Percentiles rank a stretch among this genome's conserved stretches.
Evolutionary conservation across 2,797 vertebrate species (phyloP).

Genomic region (Arvicola amphibius): DNA sequence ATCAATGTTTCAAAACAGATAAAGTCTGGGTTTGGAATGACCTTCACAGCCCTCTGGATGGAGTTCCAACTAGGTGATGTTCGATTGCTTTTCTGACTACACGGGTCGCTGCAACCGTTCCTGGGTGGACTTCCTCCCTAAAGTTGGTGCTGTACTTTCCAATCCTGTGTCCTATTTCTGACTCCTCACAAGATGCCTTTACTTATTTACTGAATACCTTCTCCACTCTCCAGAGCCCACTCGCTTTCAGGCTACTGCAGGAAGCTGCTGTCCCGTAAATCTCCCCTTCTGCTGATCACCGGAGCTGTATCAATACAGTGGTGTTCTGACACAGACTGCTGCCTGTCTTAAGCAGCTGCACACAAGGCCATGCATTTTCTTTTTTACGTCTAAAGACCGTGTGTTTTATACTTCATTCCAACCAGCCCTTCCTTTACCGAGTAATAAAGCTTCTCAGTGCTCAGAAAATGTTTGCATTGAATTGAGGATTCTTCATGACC

Average conservation of each 20-base stretch:
- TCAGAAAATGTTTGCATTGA: neutral
- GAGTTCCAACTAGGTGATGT: neutral
- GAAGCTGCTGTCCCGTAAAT: neutral
- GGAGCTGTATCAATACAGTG: neutral
- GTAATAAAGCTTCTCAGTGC: neutral
- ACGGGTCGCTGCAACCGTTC: no score
- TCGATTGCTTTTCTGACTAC: constrained; percentile 1
- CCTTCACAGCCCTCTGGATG: neutral
- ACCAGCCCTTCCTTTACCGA: neutral
- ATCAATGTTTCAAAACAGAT: neutral
- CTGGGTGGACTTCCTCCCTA: neutral
- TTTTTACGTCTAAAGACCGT: neutral
- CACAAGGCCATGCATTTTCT: neutral
- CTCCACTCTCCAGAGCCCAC: neutral
- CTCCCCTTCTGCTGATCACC: neutral
- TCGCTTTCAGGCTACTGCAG: neutral
- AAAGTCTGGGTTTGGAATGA: neutral
- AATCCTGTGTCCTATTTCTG: neutral
- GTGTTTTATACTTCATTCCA: neutral
- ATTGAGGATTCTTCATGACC: neutral
- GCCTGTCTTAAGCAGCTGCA: neutral
- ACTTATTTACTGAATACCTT: neutral
- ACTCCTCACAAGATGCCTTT: neutral
- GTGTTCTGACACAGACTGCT: neutral
- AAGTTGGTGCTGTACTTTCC: neutral